These are phyloP conservation scores for Lasioglossum villosulum DNA, from an alignment of 2,888 invertebrate species.

Conservation along the genomic window DNA sequence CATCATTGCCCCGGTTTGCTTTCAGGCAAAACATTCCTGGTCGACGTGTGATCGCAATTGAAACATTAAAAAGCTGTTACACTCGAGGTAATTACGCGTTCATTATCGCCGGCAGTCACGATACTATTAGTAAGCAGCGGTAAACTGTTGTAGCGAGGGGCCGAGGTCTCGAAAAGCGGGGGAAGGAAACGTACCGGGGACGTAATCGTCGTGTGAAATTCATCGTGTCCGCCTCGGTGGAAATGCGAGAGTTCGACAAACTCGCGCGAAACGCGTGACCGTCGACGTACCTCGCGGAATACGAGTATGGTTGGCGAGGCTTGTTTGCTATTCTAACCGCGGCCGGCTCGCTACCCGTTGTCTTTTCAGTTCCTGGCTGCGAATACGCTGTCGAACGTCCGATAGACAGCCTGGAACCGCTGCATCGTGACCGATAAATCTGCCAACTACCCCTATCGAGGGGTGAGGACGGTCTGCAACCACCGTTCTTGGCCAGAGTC, in stretches of 20 bases:
- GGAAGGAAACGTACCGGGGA: not conserved
- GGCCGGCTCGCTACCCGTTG: conserved; percentile 65
- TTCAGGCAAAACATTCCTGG: not conserved
- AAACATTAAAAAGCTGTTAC: conserved; percentile 50
- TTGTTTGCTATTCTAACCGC: conserved; percentile 73
- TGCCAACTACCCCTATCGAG: conserved; percentile 72
- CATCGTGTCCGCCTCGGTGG: conserved; percentile 23
- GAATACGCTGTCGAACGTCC: conserved; percentile 59
- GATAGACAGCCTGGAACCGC: conserved; percentile 49
- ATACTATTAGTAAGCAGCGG: conserved; percentile 11
- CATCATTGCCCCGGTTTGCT: no score
- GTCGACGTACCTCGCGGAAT: conserved; percentile 34
- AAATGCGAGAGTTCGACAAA: conserved; percentile 56
- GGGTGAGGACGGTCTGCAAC: conserved; percentile 41
- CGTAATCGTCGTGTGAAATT: conserved; percentile 40
- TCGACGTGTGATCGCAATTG: conserved; percentile 32
- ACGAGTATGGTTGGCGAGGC: conserved; percentile 22
- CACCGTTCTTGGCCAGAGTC: conserved; percentile 1
- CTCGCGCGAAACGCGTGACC: conserved; percentile 58
- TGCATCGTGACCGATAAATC: conserved; percentile 77
- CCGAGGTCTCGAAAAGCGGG: not conserved
- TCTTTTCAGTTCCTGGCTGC: conserved; percentile 73
- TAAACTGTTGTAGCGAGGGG: not conserved
- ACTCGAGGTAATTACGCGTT: conserved; percentile 24
- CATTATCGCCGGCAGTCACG: conserved; percentile 41